Evolutionary conservation across 2,113 vertebrate species (phyloP).

Genomic region (Mesitornis unicolor): DNA sequence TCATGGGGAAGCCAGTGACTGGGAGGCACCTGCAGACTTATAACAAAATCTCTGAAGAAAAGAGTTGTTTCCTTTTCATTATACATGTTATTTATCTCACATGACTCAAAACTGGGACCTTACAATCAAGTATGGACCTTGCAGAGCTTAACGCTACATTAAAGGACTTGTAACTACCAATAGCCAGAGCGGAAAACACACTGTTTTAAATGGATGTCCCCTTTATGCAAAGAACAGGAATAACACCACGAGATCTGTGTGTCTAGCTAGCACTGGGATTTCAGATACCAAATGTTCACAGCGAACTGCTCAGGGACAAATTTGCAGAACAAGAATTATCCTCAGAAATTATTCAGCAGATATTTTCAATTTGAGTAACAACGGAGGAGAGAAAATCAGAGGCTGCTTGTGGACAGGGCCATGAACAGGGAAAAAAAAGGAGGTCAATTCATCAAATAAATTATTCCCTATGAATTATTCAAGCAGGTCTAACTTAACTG

Average conservation of each 20-base stretch:
- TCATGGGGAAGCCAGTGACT: background rate
- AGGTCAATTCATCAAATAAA: constrained; percentile 62
- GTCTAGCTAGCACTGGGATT: background rate
- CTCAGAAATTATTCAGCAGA: constrained; percentile 58
- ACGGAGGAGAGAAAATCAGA: constrained; percentile 20
- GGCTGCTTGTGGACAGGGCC: constrained; percentile 36
- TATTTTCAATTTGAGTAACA: constrained; percentile 59
- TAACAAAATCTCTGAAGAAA: background rate
- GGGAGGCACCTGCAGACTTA: background rate
- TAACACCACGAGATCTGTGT: background rate
- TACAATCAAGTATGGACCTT: background rate
- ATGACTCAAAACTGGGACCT: background rate
- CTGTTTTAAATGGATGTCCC: background rate
- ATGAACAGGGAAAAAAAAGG: background rate
- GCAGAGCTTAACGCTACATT: background rate
- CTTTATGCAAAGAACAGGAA: background rate
- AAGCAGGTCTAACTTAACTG: constrained; percentile 42
- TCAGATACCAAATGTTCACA: constrained; percentile 30
- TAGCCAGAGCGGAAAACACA: background rate
- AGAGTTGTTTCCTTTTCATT: background rate
- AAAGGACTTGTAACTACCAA: background rate
- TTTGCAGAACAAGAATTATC: constrained; percentile 43
- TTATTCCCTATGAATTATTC: constrained; percentile 65
- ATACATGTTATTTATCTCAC: background rate
- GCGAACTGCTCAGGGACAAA: constrained; percentile 40